These are phyloP conservation scores for Xerus rutilus DNA, from an alignment of 2,797 vertebrate species.

Conservation along the genomic window DNA sequence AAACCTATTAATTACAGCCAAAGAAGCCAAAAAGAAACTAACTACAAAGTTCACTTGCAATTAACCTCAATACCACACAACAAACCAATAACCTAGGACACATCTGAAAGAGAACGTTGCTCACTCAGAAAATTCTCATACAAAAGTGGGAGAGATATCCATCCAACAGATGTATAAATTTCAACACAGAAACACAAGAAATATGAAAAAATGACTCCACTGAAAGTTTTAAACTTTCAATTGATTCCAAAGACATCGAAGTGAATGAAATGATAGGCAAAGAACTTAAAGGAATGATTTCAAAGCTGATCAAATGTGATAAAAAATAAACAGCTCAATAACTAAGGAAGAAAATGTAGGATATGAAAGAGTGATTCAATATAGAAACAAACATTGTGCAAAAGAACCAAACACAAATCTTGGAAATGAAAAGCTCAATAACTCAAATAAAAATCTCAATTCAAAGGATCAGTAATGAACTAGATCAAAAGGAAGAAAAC, in stretches of 20 bases:
- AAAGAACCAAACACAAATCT: neutral
- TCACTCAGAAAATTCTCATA: neutral
- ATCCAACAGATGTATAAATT: neutral
- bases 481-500: too few relatives aligned
- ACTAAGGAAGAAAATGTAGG: too few relatives aligned
- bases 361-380: too few relatives aligned
- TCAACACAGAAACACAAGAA: too few relatives aligned
- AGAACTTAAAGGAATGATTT: neutral
- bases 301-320: too few relatives aligned
- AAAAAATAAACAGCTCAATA: too few relatives aligned
- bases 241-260: neutral
- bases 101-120: neutral
- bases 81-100: neutral
- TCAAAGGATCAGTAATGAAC: too few relatives aligned
- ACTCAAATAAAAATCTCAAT: neutral
- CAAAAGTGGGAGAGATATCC: neutral
- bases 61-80: neutral
- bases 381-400: neutral
- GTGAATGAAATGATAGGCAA: neutral
- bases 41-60: neutral
- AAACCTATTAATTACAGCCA: neutral
- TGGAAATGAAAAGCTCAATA: neutral
- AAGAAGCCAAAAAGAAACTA: neutral
- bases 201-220: too few relatives aligned
- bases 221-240: neutral